These are phyloP conservation scores for Hemithea aestivaria DNA, from an alignment of 2,888 invertebrate species.

Conservation along the genomic window DNA sequence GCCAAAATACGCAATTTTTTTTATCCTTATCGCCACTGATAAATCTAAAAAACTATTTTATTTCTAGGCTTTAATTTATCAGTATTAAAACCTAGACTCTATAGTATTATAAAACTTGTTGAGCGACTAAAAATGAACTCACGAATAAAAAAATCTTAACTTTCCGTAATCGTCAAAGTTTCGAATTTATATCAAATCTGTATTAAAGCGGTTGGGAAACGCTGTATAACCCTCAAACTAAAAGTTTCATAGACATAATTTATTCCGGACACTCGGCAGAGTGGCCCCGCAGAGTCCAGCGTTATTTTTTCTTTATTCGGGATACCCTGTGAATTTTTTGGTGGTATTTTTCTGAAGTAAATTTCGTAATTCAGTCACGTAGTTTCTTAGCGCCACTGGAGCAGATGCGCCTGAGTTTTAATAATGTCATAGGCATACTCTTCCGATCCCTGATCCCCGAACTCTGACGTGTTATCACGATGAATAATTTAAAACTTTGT, in stretches of 20 bases:
- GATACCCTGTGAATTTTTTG: constrained; percentile 55
- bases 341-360: constrained; percentile 60
- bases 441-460: constrained; percentile 10
- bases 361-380: constrained; percentile 71
- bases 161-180: constrained; percentile 31
- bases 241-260: constrained; percentile 73
- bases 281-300: constrained; percentile 47
- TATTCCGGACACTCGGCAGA: constrained; percentile 64
- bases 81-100: no score
- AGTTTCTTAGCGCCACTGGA: constrained; percentile 64
- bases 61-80: no score
- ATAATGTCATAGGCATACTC: constrained; percentile 64
- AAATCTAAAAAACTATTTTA: no score
- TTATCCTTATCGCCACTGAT: no score
- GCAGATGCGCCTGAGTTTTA: constrained; percentile 68
- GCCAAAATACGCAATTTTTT: no score
- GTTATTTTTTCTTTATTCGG: constrained; percentile 66
- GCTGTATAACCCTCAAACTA: constrained; percentile 54
- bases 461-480: not conserved
- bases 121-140: no score
- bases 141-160: not conserved
- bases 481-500: not conserved
- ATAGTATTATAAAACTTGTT: no score
- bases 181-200: constrained; percentile 46
- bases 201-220: constrained; percentile 42